Base-by-base conservation (phyloP, 2,113 vertebrate species). In the Muntiacus reevesi region DNA sequence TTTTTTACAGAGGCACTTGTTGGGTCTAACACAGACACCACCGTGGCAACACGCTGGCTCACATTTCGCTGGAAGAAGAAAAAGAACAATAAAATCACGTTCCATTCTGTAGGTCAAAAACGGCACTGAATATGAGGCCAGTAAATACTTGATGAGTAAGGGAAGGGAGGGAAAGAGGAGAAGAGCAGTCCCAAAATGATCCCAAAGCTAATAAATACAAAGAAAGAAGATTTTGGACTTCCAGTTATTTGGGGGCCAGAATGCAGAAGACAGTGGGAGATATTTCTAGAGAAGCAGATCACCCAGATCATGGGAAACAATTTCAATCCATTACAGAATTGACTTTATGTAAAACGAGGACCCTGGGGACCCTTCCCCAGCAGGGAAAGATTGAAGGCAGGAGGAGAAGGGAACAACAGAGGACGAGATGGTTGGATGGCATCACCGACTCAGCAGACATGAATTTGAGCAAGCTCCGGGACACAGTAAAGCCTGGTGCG, bases 1-100 rank as follows among this genome's bases (percentile, higher is more conserved):
- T 99, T 99, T 99, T 98, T 99, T 99, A 97, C 99, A 99, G 94
- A 99, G 99, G 98, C 99, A 99, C 98, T 99, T 99, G 98, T 99
- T 99, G 16, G 99, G 99, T 98, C 99, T 99, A 94, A 99, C 98
- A 67, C 99, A 99, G 97, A 99, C 99, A 13, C 99, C 99, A 91
- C 99, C 99, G 0, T 99, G 99, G 94, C 99, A 99, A 98, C 99
- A 99, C 0, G 98, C 98, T 62, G 99, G 99, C 79, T 99, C 99
- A 97, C 99, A 99, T 98, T 99, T 99, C 92, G 99, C 99, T 99
- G 98, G 59, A 97, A 78, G 89, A 95, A 83, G 97, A 92, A 57
- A 91, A 82, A 59, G 50, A 96, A 55, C 0, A 3, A 45, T 19
- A 89, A 55, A 45, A 87, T 67, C 16, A 88, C 14, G 84, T 33